Evolutionary conservation across 2,113 vertebrate genomes (phyloP).

Genomic region (Mellivora capensis): DNA sequence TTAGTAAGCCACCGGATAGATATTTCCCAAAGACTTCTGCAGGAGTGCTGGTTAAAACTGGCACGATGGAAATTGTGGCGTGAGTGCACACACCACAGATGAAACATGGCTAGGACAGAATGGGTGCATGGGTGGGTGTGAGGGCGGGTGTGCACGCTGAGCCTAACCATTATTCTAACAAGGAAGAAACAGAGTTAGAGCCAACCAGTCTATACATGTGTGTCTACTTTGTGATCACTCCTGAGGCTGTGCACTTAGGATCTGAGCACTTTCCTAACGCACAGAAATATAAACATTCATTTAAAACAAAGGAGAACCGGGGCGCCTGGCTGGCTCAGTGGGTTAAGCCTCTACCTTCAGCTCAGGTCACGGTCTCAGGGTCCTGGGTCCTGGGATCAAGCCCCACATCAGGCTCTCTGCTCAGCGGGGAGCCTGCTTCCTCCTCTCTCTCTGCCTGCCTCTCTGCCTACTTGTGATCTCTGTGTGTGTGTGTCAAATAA

Average conservation of each 20-base stretch:
- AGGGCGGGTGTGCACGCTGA: accelerated
- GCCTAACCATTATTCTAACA: not conserved
- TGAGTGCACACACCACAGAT: not conserved
- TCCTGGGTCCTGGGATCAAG: too few species aligned
- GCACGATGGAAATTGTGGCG: too few species aligned
- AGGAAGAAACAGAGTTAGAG: not conserved
- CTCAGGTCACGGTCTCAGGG: too few species aligned
- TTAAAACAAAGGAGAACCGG: not conserved
- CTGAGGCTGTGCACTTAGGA: not conserved
- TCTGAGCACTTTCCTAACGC: not conserved
- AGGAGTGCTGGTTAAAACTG: not conserved
- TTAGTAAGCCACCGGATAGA: not conserved
- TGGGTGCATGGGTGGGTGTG: accelerated
- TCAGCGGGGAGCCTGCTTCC: too few species aligned
- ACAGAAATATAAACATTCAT: not conserved
- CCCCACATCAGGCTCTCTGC: too few species aligned
- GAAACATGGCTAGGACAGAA: not conserved
- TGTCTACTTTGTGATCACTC: not conserved
- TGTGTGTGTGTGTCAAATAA: too few species aligned
- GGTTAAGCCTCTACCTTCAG: too few species aligned
- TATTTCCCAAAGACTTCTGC: not conserved
- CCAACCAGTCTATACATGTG: not conserved
- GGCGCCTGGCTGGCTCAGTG: too few species aligned
- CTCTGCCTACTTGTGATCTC: too few species aligned
- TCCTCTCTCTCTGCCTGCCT: too few species aligned